Percentiles rank a stretch among this genome's conserved stretches.
Evolutionary conservation across 35 echinoderm and acorn worm species (phyloP).

Genomic region (Lytechinus variegatus): DNA sequence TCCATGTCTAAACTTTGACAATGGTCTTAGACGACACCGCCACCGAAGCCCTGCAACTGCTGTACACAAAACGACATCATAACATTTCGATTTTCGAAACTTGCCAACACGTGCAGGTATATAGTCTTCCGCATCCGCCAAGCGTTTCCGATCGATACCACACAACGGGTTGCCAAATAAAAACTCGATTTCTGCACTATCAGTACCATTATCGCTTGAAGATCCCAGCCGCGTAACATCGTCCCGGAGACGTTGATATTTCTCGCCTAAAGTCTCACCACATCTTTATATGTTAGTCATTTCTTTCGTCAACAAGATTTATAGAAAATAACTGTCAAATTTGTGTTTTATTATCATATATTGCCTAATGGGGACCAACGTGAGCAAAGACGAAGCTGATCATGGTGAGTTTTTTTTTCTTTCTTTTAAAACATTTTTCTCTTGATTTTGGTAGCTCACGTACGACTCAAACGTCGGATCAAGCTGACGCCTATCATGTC

Average conservation of each 20-base stretch:
- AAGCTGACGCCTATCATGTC: no score
- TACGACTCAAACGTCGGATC: no score
- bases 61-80: neutral
- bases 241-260: neutral
- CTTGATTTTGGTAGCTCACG: neutral
- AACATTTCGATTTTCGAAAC: neutral
- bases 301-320: neutral
- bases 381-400: neutral
- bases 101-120: neutral
- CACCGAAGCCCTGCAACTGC: neutral
- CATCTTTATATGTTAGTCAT: no score
- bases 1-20: neutral
- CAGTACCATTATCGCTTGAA: neutral
- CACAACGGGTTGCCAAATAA: neutral
- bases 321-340: neutral
- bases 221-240: neutral
- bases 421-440: neutral
- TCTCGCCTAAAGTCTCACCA: no score
- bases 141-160: neutral
- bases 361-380: neutral
- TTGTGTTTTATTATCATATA: no score
- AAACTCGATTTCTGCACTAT: neutral
- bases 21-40: neutral
- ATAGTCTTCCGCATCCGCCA: neutral
- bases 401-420: neutral